A percentile compares a stretch with the other conserved stretches of the same genome.
Conservation (phyloP, 2,888 invertebrate genomes). For the Erannis defoliaria region DNA sequence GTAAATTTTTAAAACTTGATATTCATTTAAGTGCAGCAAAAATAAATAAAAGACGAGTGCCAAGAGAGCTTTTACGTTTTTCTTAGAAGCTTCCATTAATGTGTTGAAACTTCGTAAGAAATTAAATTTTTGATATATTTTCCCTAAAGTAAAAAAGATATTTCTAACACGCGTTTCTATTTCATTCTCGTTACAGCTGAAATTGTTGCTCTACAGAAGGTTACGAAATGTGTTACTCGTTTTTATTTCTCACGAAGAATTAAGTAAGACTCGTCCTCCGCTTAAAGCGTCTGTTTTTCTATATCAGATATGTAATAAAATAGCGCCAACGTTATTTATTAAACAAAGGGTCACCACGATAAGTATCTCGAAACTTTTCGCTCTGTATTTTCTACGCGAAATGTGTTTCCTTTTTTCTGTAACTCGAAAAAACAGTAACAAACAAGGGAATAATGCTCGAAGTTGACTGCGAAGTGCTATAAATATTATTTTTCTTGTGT, state of each 20-base stretch:
- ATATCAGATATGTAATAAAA: constrained; percentile 43
- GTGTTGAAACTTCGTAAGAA: constrained; percentile 2
- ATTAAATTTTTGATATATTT: constrained; percentile 14
- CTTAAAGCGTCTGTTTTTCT: constrained; percentile 34
- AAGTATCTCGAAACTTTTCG: constrained; percentile 51
- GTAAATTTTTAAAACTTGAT: constrained; percentile 48
- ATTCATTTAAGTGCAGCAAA: constrained; percentile 6
- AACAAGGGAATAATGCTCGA: constrained; percentile 64
- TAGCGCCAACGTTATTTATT: constrained; percentile 40
- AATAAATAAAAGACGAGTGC: constrained; percentile 22
- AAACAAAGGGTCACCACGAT: constrained; percentile 45
- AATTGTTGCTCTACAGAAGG: constrained; percentile 35
- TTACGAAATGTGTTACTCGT: constrained; percentile 28
- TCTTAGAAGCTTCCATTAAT: not conserved
- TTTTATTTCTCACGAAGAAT: constrained; percentile 43
- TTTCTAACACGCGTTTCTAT: not conserved
- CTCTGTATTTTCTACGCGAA: constrained; percentile 46
- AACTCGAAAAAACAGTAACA: constrained; percentile 63
- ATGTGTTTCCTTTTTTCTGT: constrained; percentile 59
- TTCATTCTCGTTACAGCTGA: constrained; percentile 23
- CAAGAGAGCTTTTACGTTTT: constrained; percentile 25
- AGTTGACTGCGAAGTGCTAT: constrained; percentile 64
- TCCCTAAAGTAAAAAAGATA: constrained; percentile 12
- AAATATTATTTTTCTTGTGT: constrained; percentile 68
- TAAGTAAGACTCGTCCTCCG: constrained; percentile 12